Evolutionary conservation across 2,113 vertebrate genomes (phyloP).

Genomic region (Aldabrachelys gigantea): DNA sequence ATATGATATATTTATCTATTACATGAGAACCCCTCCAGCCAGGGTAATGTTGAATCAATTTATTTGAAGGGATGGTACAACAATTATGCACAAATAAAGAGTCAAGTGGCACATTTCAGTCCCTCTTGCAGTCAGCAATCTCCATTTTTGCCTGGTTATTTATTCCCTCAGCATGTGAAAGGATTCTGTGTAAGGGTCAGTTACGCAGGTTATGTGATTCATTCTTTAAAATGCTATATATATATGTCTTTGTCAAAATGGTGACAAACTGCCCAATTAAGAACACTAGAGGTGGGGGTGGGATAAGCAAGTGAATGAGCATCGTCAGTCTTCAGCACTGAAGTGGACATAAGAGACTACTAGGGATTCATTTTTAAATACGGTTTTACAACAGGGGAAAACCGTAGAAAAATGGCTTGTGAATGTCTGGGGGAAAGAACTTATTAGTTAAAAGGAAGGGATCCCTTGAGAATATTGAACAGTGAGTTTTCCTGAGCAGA

Average conservation of each 20-base stretch:
- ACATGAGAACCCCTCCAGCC: not conserved
- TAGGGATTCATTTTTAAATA: not conserved
- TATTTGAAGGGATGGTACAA: not conserved
- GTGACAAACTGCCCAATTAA: constrained; percentile 36
- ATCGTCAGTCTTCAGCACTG: not conserved
- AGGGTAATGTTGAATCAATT: too few relatives aligned
- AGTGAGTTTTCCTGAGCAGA: not conserved
- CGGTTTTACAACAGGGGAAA: too few relatives aligned
- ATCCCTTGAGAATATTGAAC: not conserved
- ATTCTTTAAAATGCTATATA: not conserved
- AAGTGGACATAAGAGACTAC: rapidly evolving
- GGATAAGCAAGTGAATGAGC: not conserved
- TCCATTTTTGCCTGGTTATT: not conserved
- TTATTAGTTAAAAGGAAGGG: rapidly evolving
- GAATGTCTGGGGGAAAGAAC: not conserved
- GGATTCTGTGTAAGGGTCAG: not conserved
- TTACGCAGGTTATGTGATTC: rapidly evolving
- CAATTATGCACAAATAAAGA: not conserved
- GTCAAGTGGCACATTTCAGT: not conserved
- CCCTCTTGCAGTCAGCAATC: not conserved
- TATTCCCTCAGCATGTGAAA: rapidly evolving
- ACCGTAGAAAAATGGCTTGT: rapidly evolving
- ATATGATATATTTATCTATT: too few relatives aligned
- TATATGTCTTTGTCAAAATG: not conserved
- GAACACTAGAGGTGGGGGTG: not conserved